Conservation (phyloP, 2,888 invertebrate genomes). For the Cephalotes varians region DNA sequence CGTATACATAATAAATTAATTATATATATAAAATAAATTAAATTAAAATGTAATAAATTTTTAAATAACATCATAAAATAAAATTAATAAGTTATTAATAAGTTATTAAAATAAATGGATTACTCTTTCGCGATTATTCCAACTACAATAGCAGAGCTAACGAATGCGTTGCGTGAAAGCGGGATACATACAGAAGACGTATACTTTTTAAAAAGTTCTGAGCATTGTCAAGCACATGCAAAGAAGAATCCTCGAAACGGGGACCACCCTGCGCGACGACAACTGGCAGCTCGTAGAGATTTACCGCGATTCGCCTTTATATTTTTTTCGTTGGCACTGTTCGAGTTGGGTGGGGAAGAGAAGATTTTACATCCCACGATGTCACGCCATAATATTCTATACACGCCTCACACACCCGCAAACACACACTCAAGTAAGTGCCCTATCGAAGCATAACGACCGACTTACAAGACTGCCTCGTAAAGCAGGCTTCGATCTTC, state of each 20-base stretch:
- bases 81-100: too few species aligned
- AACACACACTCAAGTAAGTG: slow-evolving; percentile 12
- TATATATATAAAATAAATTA: too few species aligned
- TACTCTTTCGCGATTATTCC: neutral
- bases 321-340: neutral
- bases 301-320: slow-evolving; percentile 36
- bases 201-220: slow-evolving; percentile 12
- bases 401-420: slow-evolving; percentile 13
- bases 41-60: neutral
- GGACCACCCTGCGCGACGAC: slow-evolving; percentile 40
- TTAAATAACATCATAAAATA: neutral
- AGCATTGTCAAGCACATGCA: slow-evolving; percentile 12
- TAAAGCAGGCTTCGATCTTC: slow-evolving; percentile 50
- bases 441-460: slow-evolving; percentile 35
- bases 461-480: slow-evolving; percentile 43
- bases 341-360: neutral
- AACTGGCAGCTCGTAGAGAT: slow-evolving; percentile 38
- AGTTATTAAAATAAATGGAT: neutral
- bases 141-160: slow-evolving; percentile 11
- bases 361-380: slow-evolving; percentile 31
- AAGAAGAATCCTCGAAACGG: slow-evolving; percentile 12
- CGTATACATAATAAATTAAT: too few species aligned
- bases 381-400: slow-evolving; percentile 49
- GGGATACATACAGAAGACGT: neutral
- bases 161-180: slow-evolving; percentile 3